These are phyloP conservation scores for Hyperoplus lanceolatus DNA, from an alignment of 2,797 vertebrate genomes.

Conservation along the genomic window DNA sequence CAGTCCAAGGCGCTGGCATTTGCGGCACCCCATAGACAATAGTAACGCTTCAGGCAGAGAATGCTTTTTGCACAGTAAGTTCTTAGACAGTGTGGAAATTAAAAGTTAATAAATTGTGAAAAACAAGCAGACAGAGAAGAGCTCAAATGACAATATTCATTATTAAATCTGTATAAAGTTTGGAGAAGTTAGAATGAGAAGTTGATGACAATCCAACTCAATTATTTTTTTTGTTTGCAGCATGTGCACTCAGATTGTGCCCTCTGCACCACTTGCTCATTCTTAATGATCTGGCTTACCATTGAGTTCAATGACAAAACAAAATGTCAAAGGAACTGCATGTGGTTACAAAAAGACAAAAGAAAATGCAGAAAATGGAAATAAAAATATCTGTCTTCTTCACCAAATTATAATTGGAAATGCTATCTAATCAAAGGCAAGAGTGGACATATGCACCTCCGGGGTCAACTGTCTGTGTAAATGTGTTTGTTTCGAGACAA, in stretches of 20 bases:
- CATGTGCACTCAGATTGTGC: slow-evolving; percentile 39
- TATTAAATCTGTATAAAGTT: slow-evolving; percentile 65
- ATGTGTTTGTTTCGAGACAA: slow-evolving; percentile 36
- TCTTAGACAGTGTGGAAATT: slow-evolving; percentile 34
- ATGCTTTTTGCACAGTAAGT: slow-evolving; percentile 31
- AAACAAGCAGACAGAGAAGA: slow-evolving; percentile 44
- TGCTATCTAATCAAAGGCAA: slow-evolving; percentile 53
- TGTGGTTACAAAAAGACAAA: not conserved
- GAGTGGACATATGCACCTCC: slow-evolving; percentile 14
- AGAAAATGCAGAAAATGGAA: slow-evolving; percentile 4
- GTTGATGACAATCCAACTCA: slow-evolving; percentile 70
- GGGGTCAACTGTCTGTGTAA: not conserved
- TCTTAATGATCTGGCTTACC: slow-evolving; percentile 74
- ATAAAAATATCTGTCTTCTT: slow-evolving; percentile 15
- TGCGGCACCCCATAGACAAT: slow-evolving; percentile 48
- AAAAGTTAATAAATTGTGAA: slow-evolving; percentile 19
- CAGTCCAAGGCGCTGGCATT: slow-evolving; percentile 39
- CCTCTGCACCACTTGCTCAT: slow-evolving; percentile 68
- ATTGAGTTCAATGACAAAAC: slow-evolving; percentile 56
- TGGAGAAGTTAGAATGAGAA: slow-evolving; percentile 37
- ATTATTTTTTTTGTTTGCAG: slow-evolving; percentile 71
- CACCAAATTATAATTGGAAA: slow-evolving; percentile 21
- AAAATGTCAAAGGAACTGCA: slow-evolving; percentile 51
- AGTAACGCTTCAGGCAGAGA: slow-evolving; percentile 53
- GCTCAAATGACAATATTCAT: slow-evolving; percentile 44